phyloP scores from a whole-genome alignment of 1,140 invertebrate genomes.

The Magallana angulata region DNA sequence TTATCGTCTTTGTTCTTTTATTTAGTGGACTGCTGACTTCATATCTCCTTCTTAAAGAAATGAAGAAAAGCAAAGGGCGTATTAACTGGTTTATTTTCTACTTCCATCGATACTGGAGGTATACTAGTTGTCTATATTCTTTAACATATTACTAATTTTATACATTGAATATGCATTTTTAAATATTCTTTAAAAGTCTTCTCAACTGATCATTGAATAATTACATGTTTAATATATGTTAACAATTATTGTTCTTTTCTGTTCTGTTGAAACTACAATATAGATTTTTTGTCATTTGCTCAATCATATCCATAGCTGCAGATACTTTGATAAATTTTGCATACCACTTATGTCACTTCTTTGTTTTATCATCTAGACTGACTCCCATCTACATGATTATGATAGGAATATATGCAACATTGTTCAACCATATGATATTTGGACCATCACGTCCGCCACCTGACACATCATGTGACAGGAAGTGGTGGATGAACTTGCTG shows the following conservation, averaged over 20 bases:
- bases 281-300: too few species aligned
- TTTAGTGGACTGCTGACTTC: constrained; percentile 44
- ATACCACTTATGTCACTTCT: too few species aligned
- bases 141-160: not conserved
- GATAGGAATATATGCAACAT: constrained; percentile 87
- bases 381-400: constrained; percentile 91
- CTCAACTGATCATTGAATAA: too few species aligned
- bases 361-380: constrained; percentile 76
- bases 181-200: too few species aligned
- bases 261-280: too few species aligned
- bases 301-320: too few species aligned
- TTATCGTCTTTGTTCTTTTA: too few species aligned
- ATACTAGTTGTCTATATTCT: not conserved
- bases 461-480: constrained; percentile 81
- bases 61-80: constrained; percentile 42
- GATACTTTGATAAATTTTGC: too few species aligned
- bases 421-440: constrained; percentile 84
- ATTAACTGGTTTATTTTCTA: constrained; percentile 47
- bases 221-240: too few species aligned
- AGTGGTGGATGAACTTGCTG: constrained; percentile 91
- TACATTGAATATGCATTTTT: too few species aligned
- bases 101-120: constrained; percentile 81
- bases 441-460: constrained; percentile 79
- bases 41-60: constrained; percentile 53
- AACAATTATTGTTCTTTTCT: too few species aligned